Evolutionary conservation across 1,140 invertebrate genomes (phyloP), one percentile per base, ranked within the genome.

Genomic region (Proctacanthus coquilletti): DNA sequence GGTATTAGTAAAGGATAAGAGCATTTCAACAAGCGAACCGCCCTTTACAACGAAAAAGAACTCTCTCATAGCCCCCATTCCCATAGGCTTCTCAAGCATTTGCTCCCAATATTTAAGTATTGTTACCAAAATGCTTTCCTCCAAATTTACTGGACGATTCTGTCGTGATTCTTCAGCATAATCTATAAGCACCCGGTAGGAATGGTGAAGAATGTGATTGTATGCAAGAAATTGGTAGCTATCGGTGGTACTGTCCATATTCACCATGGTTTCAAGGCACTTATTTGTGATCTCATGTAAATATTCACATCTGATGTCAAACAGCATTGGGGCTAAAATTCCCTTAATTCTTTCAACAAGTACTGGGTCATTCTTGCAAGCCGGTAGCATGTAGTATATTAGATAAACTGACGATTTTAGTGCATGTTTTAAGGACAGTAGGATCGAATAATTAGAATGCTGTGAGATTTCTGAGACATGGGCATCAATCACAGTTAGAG

Each of bases 31-130:
- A 25, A 84, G 54, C 56, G 76, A 68, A 55, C 70, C 56, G 53
- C 69, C 39, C 67, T 58, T 61, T 48, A 41, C 63, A 50, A 71
- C 68, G 3, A 68, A 69, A 41, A 91, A 91, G 46, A 92, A 87
- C 41, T 74, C 66, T 40, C 84, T 77, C 45, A 93, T 71, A 0
- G 88, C 86, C 47, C 75, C 70, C 31, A 81, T 71, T 0, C 86
- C 87, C 1, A 77, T 66, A 10, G 76, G 65, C 43, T 80, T 80
- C 19, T 91, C 85, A 8, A 93, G 51, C 34, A 88, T 70, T 43
- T 76, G 75, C 58, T 89, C 85, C 72, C 89, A 81, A 49, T 86
- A 89, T 43, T 79, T 39, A 49, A 60, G 39, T 17, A 60, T 48
- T 0, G 54, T 49, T 36, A 57, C 51, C 10, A 60, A 34, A 50